Evolutionary conservation across 2,113 vertebrate species (phyloP).

Genomic region (Gymnorhina tibicen): DNA sequence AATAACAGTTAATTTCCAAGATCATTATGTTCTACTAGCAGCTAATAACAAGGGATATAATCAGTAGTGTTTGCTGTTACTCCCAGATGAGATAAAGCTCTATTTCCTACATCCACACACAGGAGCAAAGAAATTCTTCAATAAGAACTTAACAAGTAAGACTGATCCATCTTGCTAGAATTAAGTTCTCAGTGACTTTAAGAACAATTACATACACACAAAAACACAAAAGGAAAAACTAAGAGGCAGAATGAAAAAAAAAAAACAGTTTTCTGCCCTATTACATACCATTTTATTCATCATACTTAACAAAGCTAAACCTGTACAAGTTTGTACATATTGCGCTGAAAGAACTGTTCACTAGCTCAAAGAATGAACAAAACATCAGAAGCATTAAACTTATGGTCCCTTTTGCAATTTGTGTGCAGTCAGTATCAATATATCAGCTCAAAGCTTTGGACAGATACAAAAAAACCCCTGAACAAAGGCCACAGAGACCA

Average conservation of each 20-base stretch:
- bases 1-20: background rate
- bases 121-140: background rate
- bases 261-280: background rate
- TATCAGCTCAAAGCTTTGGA: background rate
- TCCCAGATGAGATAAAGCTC: background rate
- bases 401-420: background rate
- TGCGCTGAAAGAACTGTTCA: background rate
- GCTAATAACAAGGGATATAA: background rate
- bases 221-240: background rate
- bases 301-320: slow-evolving; percentile 13
- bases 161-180: background rate
- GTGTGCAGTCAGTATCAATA: background rate
- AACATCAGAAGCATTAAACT: background rate
- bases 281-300: background rate
- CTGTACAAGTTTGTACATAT: slow-evolving; percentile 7
- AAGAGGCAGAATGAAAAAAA: background rate
- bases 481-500: background rate
- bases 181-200: background rate
- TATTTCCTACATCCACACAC: background rate
- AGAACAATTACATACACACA: background rate
- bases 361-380: background rate
- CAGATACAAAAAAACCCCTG: background rate
- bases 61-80: background rate
- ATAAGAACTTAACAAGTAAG: background rate
- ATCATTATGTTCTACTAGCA: background rate